phyloP scores from a whole-genome alignment of 2,113 vertebrate genomes.

The Puma concolor region DNA sequence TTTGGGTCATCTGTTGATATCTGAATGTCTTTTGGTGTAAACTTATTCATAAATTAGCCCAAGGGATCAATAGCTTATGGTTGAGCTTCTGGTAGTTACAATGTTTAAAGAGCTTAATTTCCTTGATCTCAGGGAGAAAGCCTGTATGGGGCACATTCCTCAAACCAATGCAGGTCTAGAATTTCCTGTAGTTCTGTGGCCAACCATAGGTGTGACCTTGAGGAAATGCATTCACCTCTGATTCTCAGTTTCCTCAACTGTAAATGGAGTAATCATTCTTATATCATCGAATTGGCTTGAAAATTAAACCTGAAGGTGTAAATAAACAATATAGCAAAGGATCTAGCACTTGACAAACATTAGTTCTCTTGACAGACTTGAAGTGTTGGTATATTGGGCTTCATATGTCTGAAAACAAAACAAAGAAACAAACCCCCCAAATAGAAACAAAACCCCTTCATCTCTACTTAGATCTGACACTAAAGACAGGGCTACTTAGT shows the following conservation, averaged over 20 bases:
- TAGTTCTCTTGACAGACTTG: not conserved
- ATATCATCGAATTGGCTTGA: not conserved
- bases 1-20: not conserved
- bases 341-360: not conserved
- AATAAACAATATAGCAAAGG: slow-evolving; percentile 1
- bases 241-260: slow-evolving; percentile 18
- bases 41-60: slow-evolving; percentile 6
- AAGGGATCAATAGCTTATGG: not conserved
- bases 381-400: not conserved
- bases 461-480: not conserved
- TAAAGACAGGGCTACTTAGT: not conserved
- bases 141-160: not conserved
- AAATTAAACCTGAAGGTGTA: slow-evolving; percentile 61
- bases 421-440: not conserved
- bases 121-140: slow-evolving; percentile 22
- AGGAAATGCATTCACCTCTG: slow-evolving; percentile 37
- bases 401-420: not conserved
- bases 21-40: slow-evolving; percentile 12
- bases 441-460: not conserved
- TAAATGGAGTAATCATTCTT: not conserved
- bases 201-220: slow-evolving; percentile 34
- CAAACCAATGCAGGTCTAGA: not conserved
- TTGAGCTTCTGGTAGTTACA: not conserved
- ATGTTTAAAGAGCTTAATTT: slow-evolving; percentile 50
- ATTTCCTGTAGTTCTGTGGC: slow-evolving; percentile 46